Conservation (phyloP, 1,140 invertebrate genomes). For the Acyrthosiphon pisum region DNA sequence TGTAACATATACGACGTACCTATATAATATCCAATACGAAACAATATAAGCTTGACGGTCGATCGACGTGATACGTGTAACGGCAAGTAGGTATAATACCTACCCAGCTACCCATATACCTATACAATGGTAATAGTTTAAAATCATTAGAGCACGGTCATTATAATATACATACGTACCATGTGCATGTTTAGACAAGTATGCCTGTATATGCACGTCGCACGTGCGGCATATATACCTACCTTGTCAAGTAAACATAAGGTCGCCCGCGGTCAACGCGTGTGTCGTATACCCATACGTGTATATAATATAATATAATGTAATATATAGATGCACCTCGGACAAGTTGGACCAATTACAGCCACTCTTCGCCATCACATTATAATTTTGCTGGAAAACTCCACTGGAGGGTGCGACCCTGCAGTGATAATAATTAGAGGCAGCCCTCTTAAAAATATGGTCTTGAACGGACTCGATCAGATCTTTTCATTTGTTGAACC, state of each 20-base stretch:
- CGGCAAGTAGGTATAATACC: not conserved
- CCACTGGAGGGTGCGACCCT: no score
- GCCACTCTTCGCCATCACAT: no score
- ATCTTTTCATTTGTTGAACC: no score
- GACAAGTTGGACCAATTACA: no score
- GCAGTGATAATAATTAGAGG: no score
- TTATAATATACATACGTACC: not conserved
- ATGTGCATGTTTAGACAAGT: not conserved
- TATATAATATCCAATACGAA: not conserved
- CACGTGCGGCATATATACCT: not conserved
- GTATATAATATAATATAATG: no score
- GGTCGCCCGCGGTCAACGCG: not conserved
- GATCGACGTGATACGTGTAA: not conserved
- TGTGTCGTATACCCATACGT: not conserved
- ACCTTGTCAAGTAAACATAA: not conserved
- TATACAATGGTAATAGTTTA: not conserved
- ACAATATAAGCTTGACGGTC: not conserved
- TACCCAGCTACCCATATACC: not conserved
- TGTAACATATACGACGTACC: not conserved
- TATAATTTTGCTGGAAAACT: no score
- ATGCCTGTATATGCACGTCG: not conserved
- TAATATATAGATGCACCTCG: not conserved
- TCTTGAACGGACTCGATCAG: no score
- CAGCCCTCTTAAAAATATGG: no score
- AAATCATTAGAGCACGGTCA: conserved; percentile 1